These are phyloP conservation scores for Orcinus orca DNA, from an alignment of 2,113 vertebrate species.

Conservation along the genomic window DNA sequence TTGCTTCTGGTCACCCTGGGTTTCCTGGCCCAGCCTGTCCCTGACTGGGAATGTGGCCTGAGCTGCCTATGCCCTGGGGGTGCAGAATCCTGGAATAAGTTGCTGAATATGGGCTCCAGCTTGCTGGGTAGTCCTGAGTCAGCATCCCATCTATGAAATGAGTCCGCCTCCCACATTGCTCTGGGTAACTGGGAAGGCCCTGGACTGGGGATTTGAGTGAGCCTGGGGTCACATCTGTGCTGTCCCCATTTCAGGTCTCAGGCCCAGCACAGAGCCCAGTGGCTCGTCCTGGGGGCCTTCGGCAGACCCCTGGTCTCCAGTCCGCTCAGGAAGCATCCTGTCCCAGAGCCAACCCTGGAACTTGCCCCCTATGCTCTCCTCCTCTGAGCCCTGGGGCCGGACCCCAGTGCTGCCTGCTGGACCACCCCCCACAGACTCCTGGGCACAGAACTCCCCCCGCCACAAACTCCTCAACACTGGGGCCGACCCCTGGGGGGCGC, in stretches of 20 bases:
- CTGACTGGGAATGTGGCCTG: not conserved
- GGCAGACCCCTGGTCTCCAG: conserved; percentile 83
- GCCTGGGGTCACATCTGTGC: not conserved
- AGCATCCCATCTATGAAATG: not conserved
- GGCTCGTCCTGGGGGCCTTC: conserved; percentile 81
- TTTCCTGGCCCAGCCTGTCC: not conserved
- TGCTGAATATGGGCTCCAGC: not conserved
- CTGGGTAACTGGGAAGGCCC: not conserved
- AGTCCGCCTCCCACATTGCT: not conserved
- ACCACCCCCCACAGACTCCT: conserved; percentile 77
- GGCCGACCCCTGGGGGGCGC: conserved; percentile 80
- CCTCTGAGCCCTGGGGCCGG: conserved; percentile 84
- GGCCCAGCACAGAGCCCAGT: conserved; percentile 70
- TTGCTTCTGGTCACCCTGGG: not conserved
- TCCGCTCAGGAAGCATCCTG: conserved; percentile 68
- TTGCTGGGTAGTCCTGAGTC: not conserved
- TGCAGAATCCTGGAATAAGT: not conserved
- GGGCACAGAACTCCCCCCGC: conserved; percentile 75
- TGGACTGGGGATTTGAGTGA: not conserved
- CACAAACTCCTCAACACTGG: conserved; percentile 50
- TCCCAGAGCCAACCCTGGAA: conserved; percentile 83
- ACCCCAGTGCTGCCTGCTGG: conserved; percentile 71
- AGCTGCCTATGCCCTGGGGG: not conserved
- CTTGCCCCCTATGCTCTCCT: conserved; percentile 71
- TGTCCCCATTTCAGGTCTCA: conserved; percentile 78